A percentile compares a stretch with the other conserved stretches of the same genome.
Conservation (phyloP, 2,888 invertebrate genomes). For the Acrobasis suavella region DNA sequence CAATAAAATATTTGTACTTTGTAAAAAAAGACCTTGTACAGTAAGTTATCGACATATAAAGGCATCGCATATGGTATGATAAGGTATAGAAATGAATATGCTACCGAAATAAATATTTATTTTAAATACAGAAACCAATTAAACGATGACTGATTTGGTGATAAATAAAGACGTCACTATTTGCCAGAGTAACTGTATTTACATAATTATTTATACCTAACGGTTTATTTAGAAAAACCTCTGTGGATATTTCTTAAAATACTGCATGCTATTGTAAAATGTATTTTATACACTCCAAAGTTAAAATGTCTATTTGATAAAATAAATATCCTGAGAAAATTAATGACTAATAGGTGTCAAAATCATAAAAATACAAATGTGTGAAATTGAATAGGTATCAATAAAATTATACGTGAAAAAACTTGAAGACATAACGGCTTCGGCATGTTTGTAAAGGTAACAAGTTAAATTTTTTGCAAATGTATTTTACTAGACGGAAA, state of each 20-base stretch:
- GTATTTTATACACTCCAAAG: not conserved
- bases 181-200: not conserved
- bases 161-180: not conserved
- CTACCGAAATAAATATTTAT: not conserved
- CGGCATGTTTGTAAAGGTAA: not conserved
- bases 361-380: not conserved
- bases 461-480: not conserved
- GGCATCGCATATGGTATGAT: too few species aligned
- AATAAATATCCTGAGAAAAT: not conserved
- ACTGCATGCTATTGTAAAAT: not conserved
- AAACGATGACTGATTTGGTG: not conserved
- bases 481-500: too few species aligned
- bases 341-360: not conserved
- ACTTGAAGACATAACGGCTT: not conserved
- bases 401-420: not conserved
- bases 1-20: too few species aligned
- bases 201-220: not conserved
- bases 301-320: not conserved
- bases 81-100: too few species aligned
- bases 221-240: not conserved
- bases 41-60: too few species aligned
- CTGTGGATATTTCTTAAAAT: not conserved
- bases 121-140: not conserved
- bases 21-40: too few species aligned
- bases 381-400: not conserved